Evolutionary conservation across 2,888 invertebrate genomes (phyloP).

Genomic region (Brenthis daphne): DNA sequence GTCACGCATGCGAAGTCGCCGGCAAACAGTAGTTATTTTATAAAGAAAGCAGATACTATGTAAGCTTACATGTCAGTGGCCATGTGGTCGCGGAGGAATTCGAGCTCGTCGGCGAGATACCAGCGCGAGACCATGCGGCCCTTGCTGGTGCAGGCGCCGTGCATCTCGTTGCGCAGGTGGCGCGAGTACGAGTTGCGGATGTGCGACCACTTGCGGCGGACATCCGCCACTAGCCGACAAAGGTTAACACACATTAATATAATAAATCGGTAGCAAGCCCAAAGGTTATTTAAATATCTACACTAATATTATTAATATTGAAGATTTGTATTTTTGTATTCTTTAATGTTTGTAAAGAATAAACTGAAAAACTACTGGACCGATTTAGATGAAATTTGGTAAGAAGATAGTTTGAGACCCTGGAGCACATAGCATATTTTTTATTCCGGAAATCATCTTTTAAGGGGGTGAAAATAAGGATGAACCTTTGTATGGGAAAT

Average conservation of each 20-base stretch:
- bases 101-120: constrained; percentile 76
- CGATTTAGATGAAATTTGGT: no score
- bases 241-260: not conserved
- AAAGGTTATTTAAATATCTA: no score
- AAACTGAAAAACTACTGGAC: no score
- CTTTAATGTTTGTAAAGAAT: no score
- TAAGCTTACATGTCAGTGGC: constrained; percentile 71
- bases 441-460: no score
- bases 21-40: not conserved
- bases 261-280: not conserved
- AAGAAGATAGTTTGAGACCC: no score
- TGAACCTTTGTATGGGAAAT: no score
- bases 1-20: no score
- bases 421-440: no score
- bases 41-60: not conserved
- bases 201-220: constrained; percentile 77
- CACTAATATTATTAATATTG: no score
- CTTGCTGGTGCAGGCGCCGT: constrained; percentile 72
- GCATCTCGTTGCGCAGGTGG: constrained; percentile 74
- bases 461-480: no score
- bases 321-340: no score
- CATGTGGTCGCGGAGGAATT: constrained; percentile 75
- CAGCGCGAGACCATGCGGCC: constrained; percentile 71
- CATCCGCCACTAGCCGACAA: constrained; percentile 61
- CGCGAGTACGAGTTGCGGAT: constrained; percentile 78